These are phyloP conservation scores for Gallinago jamesoni DNA, from an alignment of 2,113 vertebrate genomes.

Conservation along the genomic window DNA sequence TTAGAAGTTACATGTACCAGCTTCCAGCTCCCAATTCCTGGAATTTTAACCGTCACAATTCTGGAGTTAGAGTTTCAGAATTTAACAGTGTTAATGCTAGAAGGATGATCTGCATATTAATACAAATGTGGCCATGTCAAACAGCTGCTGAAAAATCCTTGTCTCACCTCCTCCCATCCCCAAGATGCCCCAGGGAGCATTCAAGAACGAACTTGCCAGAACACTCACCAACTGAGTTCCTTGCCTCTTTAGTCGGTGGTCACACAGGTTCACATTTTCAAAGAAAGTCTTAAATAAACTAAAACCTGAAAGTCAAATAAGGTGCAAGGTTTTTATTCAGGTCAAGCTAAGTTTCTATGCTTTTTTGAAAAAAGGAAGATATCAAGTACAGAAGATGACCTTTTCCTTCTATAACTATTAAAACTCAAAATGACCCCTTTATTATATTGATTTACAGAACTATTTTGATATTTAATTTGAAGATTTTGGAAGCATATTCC, in stretches of 20 bases:
- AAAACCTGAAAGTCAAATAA: slow-evolving; percentile 84
- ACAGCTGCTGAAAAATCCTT: neutral
- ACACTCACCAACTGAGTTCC: slow-evolving; percentile 93
- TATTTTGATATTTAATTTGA: neutral
- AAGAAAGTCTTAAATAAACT: slow-evolving; percentile 99
- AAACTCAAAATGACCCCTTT: neutral
- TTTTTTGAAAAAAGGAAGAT: neutral
- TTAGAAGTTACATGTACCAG: neutral
- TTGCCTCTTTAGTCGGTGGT: slow-evolving; percentile 97
- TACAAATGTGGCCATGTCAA: neutral
- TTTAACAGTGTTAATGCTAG: neutral
- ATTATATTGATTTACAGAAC: neutral
- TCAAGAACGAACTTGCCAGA: neutral
- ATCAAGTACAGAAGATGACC: neutral
- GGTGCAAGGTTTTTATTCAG: neutral
- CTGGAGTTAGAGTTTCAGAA: neutral
- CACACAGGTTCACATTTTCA: slow-evolving; percentile 98
- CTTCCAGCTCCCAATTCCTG: neutral
- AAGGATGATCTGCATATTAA: neutral
- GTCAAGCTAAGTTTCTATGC: neutral
- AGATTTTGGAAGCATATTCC: neutral
- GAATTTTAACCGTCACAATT: neutral
- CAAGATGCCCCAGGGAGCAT: neutral
- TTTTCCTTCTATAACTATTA: neutral
- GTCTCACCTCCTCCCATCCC: neutral